Conservation (phyloP, 2,888 invertebrate genomes). For the Bombylius major region DNA sequence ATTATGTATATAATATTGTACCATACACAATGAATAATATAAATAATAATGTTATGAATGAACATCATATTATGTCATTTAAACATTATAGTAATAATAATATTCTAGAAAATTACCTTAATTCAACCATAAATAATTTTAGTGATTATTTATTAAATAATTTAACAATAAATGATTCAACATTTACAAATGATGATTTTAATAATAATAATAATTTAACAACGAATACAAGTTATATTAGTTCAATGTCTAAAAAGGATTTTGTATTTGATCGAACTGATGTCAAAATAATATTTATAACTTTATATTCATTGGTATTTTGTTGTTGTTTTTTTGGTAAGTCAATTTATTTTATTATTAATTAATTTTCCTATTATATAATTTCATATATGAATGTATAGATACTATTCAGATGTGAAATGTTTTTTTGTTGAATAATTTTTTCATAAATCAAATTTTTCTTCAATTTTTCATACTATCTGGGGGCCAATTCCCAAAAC, state of each 20-base stretch:
- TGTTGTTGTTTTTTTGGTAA: conserved; percentile 74
- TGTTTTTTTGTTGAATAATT: no score
- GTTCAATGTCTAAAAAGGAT: conserved; percentile 38
- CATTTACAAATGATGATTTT: conserved; percentile 13
- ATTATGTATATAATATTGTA: no score
- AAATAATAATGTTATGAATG: no score
- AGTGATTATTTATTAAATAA: conserved; percentile 3
- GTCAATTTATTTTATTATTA: conserved; percentile 28
- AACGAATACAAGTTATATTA: conserved; percentile 14
- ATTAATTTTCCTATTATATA: neutral
- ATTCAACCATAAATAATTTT: conserved; percentile 1
- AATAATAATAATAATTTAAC: conserved; percentile 18
- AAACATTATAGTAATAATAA: no score
- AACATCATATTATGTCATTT: no score
- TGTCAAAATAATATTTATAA: conserved; percentile 60
- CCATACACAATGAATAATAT: no score
- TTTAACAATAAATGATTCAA: neutral
- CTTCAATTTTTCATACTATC: no score
- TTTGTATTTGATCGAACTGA: conserved; percentile 65
- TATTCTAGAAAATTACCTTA: neutral
- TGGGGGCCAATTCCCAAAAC: no score
- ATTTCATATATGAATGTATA: neutral
- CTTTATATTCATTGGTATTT: conserved; percentile 63
- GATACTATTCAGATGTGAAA: neutral
- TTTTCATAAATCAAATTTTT: no score